These are phyloP conservation scores for Nasalis larvatus DNA, from an alignment of 2,113 vertebrate genomes.

Conservation along the genomic window DNA sequence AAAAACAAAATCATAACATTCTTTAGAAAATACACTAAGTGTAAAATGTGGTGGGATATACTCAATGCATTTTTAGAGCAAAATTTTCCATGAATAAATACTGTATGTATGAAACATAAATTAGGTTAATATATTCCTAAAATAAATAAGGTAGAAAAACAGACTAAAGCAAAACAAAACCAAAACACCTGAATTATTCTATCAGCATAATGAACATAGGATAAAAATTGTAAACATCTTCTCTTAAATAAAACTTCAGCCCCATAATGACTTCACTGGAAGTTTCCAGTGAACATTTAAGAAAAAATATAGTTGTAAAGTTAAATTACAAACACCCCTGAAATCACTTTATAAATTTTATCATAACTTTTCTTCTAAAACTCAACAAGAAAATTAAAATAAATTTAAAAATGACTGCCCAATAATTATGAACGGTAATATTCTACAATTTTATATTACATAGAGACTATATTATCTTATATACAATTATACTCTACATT, in stretches of 20 bases:
- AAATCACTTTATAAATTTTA: background rate
- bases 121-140: background rate
- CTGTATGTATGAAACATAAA: background rate
- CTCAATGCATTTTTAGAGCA: background rate
- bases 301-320: background rate
- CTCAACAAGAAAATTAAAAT: background rate
- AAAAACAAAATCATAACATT: background rate
- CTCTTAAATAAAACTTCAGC: background rate
- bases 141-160: background rate
- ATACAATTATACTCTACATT: background rate
- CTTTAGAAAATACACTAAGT: background rate
- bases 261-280: background rate
- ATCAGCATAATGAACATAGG: background rate
- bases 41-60: background rate
- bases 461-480: background rate
- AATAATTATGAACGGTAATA: background rate
- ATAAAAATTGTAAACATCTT: background rate
- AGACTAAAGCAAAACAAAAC: background rate
- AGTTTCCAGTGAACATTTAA: background rate
- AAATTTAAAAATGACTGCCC: background rate
- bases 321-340: background rate
- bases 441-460: background rate
- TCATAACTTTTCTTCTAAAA: background rate
- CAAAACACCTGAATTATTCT: background rate
- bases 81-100: background rate